phyloP scores from a whole-genome alignment of 2,797 vertebrate genomes.

The Crocidura indochinensis region DNA sequence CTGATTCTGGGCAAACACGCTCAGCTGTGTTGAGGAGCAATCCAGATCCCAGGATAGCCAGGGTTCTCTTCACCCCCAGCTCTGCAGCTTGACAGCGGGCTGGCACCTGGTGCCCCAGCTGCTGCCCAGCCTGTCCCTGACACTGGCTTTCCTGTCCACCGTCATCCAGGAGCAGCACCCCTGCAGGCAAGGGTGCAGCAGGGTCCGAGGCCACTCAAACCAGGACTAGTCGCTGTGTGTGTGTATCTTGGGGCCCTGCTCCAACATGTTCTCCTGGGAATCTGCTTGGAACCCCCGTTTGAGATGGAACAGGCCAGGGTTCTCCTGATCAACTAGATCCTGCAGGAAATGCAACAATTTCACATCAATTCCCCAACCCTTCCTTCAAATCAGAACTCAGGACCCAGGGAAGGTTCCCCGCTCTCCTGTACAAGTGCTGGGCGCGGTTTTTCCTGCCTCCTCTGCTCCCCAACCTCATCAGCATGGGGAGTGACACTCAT shows the following conservation, averaged over 20 bases:
- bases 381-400: slow-evolving; percentile 40
- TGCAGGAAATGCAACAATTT: neutral
- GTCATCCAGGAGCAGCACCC: too few relatives aligned
- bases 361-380: neutral
- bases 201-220: too few relatives aligned
- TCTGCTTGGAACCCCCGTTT: slow-evolving; percentile 61
- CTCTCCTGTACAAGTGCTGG: neutral
- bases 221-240: neutral
- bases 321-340: slow-evolving; percentile 53
- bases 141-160: neutral
- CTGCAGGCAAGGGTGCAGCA: too few relatives aligned
- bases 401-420: too few relatives aligned
- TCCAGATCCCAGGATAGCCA: neutral
- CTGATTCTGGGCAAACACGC: too few relatives aligned
- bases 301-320: slow-evolving; percentile 63
- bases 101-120: slow-evolving; percentile 39
- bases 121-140: neutral
- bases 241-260: slow-evolving; percentile 22
- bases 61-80: too few relatives aligned
- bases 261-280: slow-evolving; percentile 48
- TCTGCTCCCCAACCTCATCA: neutral
- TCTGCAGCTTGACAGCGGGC: neutral
- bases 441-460: too few relatives aligned
- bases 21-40: neutral
- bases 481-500: too few relatives aligned